Base-by-base conservation (phyloP, 1,140 invertebrate genomes). In the Brachionus asplanchnoidis region DNA sequence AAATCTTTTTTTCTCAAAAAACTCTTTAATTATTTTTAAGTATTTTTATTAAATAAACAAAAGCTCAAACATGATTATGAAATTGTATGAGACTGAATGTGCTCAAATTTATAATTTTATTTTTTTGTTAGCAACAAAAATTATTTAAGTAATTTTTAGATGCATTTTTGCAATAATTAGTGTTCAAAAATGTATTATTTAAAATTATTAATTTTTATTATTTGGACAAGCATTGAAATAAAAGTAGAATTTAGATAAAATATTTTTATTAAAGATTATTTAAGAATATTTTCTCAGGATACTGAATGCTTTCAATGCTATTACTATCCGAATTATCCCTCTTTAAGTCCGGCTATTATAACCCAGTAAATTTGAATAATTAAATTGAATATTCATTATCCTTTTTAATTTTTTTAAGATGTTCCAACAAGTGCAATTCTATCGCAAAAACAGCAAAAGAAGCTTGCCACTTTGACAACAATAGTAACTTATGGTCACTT, bases 291-390 rank as follows among this genome's bases (percentile, higher is more conserved):
- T 36, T 36, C 7, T 36, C 32, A 36, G 32, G 6, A 36, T 36
- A 23, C 32, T 28, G 20, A 77, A 9, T 77, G 42, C 20, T 9
- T 77, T 26, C 42, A 46, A 77, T 77, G 73, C 26, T 77, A 50
- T 50, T 77, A 50, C 14, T 77, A 77, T 77, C 73, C 73, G 17
- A 77, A 77, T 32, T 77, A 50, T 77, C 73, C 73, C 4, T 77
- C 73, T 14, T 20, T 23, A 28, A 50, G 20, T 23, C 20, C 46
- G 2, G 26, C 12, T 32, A 6, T 77, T 4, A 9, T 9, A 5
- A 77, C 44, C 42, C 9, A 36, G 73, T 77, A 77, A 77, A 50
- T 17, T 42, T 36, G 28, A 36, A 36, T 36, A 40, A 1, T n/a
- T 75, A 9, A 42, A 8, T 75, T 5, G 6, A 73, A 36, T 17